Evolutionary conservation across 1,140 invertebrate genomes (phyloP).

Genomic region (Solenopsis fugax): DNA sequence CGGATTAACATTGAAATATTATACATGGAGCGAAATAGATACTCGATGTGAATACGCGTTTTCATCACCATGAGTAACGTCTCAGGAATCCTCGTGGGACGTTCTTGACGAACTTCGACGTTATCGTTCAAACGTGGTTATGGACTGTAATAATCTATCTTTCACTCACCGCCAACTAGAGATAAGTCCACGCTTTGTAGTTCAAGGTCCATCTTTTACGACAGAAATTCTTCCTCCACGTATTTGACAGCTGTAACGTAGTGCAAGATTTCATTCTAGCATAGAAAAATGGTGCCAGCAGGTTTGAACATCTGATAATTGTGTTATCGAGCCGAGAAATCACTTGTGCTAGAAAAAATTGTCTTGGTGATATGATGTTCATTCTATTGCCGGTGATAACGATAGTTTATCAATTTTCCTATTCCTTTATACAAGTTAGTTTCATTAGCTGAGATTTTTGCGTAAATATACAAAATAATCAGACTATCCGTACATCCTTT

Average conservation of each 20-base stretch:
- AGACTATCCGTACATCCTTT: too few species aligned
- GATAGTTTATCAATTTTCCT: background rate
- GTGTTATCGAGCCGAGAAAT: background rate
- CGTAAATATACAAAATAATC: background rate
- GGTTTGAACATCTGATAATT: background rate
- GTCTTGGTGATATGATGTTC: background rate
- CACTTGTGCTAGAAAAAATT: background rate
- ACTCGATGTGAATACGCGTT: background rate
- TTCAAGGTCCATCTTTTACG: slow-evolving; percentile 20
- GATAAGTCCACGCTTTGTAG: slow-evolving; percentile 26
- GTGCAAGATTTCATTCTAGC: background rate
- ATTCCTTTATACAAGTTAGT: background rate
- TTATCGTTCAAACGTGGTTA: slow-evolving; percentile 31
- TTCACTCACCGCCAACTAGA: background rate
- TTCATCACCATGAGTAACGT: slow-evolving; percentile 9
- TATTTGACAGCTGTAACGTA: slow-evolving; percentile 25
- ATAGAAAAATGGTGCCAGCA: background rate
- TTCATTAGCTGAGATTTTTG: background rate
- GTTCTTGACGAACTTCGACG: slow-evolving; percentile 11
- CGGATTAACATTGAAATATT: background rate
- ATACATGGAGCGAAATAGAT: background rate
- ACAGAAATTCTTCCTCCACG: background rate
- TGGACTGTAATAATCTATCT: background rate
- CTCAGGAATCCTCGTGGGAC: slow-evolving; percentile 14
- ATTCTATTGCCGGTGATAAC: background rate